Percentiles rank a stretch among this genome's conserved stretches.
Evolutionary conservation across 2,113 vertebrate species (phyloP).

Genomic region (Scytalopus superciliaris): DNA sequence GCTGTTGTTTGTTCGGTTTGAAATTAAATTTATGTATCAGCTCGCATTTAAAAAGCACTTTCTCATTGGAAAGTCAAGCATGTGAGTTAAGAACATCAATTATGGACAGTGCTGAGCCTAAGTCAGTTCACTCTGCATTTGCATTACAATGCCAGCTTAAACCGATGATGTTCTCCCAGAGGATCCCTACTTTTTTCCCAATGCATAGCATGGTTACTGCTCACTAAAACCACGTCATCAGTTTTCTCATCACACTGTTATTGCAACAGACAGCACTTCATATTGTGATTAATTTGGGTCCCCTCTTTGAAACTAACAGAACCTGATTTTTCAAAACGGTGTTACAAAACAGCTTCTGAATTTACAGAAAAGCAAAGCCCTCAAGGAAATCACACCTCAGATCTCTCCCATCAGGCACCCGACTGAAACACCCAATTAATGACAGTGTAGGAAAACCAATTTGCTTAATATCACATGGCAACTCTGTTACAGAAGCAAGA

Average conservation of each 20-base stretch:
- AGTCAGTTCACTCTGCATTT: background rate
- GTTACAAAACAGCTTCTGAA: background rate
- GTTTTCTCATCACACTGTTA: background rate
- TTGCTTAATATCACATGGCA: constrained; percentile 28
- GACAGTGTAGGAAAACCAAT: constrained; percentile 9
- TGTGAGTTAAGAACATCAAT: background rate
- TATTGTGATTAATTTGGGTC: background rate
- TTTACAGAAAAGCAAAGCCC: background rate
- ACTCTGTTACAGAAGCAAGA: background rate
- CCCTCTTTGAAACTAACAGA: background rate
- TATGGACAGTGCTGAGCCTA: background rate
- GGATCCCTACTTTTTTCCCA: background rate
- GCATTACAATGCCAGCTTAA: background rate
- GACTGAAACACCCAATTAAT: constrained; percentile 10
- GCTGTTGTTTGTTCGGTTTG: background rate
- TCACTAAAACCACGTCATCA: background rate
- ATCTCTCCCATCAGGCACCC: background rate
- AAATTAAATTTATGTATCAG: background rate
- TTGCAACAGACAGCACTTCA: background rate
- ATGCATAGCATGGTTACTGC: background rate
- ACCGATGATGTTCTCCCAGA: background rate
- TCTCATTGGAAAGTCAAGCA: background rate
- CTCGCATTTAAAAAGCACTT: background rate
- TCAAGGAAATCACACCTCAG: background rate
- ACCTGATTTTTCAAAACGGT: background rate